Percentiles rank a stretch among this genome's conserved stretches.
Evolutionary conservation across 2,888 invertebrate species (phyloP).

Genomic region (Drosophila fulvimacula): DNA sequence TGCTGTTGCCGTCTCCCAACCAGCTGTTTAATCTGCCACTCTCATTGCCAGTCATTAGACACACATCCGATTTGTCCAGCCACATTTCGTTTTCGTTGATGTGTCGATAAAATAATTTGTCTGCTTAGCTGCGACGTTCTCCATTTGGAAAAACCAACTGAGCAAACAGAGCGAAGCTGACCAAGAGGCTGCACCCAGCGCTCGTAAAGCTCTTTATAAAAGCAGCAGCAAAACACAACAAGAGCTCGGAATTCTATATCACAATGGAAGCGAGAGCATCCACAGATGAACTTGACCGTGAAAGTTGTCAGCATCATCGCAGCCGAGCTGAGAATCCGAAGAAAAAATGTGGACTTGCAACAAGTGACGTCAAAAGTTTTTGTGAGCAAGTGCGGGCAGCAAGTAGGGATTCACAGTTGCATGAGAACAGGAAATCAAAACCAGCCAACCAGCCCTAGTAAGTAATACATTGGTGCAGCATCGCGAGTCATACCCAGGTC

Average conservation of each 20-base stretch:
- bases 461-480: slow-evolving; percentile 27
- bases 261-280: slow-evolving; percentile 55
- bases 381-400: slow-evolving; percentile 29
- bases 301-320: slow-evolving; percentile 64
- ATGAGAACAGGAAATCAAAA: slow-evolving; percentile 69
- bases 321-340: slow-evolving; percentile 18
- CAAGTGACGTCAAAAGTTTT: slow-evolving; percentile 69
- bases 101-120: slow-evolving; percentile 20
- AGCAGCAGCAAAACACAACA: slow-evolving; percentile 22
- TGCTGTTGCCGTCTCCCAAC: slow-evolving; percentile 16
- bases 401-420: slow-evolving; percentile 64
- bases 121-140: slow-evolving; percentile 38
- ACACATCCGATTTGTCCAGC: slow-evolving; percentile 48
- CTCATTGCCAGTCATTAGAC: slow-evolving; percentile 50
- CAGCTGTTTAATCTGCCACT: slow-evolving; percentile 48
- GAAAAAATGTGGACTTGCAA: slow-evolving; percentile 64
- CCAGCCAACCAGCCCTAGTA: slow-evolving; percentile 41
- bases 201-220: slow-evolving; percentile 38
- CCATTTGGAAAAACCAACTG: slow-evolving; percentile 61
- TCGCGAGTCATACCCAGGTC: slow-evolving; percentile 24
- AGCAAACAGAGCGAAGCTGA: slow-evolving; percentile 26
- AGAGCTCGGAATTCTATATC: slow-evolving; percentile 58
- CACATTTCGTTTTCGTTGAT: slow-evolving; percentile 45
- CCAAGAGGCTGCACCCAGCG: slow-evolving; percentile 25
- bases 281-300: slow-evolving; percentile 82